Evolutionary conservation across 2,797 vertebrate genomes (phyloP).

Genomic region (Schizopygopsis malacanthus): DNA sequence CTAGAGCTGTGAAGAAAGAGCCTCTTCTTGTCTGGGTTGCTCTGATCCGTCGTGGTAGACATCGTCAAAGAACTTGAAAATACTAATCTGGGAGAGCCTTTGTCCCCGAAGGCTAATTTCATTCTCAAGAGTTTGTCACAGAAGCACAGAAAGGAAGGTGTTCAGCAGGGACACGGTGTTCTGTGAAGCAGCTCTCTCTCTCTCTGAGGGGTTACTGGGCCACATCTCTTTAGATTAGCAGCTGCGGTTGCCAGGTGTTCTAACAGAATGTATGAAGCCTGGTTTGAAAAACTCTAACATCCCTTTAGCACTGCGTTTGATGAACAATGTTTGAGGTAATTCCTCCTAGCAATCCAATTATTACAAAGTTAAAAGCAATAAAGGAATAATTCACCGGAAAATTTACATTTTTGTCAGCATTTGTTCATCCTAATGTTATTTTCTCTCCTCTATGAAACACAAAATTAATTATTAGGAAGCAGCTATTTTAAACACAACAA

Average conservation of each 20-base stretch:
- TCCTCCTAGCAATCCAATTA: too few species aligned
- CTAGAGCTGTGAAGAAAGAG: not conserved
- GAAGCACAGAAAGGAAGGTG: conserved; percentile 3
- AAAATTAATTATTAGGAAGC: not conserved
- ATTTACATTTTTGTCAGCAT: not conserved
- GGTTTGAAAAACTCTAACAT: conserved; percentile 31
- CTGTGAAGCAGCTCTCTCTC: conserved; percentile 39
- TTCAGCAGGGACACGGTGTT: conserved; percentile 25
- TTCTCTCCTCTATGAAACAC: not conserved
- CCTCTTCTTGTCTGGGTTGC: too few species aligned
- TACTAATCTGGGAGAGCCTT: conserved; percentile 39
- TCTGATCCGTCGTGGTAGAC: too few species aligned
- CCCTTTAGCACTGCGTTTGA: conserved; percentile 52
- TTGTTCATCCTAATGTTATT: too few species aligned
- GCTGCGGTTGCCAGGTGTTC: conserved; percentile 37
- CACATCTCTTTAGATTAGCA: conserved; percentile 41
- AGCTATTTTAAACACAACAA: too few species aligned
- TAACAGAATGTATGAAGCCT: conserved; percentile 33
- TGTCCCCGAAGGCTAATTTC: conserved; percentile 44
- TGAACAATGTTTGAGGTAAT: conserved; percentile 61
- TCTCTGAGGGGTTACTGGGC: conserved; percentile 26
- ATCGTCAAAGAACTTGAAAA: too few species aligned
- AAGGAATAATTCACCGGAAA: not conserved
- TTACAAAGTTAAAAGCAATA: conserved; percentile 66
- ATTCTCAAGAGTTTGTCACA: conserved; percentile 31